These are phyloP conservation scores for Lordiphosa andalusiaca DNA, from an alignment of 2,888 invertebrate species.

Conservation along the genomic window DNA sequence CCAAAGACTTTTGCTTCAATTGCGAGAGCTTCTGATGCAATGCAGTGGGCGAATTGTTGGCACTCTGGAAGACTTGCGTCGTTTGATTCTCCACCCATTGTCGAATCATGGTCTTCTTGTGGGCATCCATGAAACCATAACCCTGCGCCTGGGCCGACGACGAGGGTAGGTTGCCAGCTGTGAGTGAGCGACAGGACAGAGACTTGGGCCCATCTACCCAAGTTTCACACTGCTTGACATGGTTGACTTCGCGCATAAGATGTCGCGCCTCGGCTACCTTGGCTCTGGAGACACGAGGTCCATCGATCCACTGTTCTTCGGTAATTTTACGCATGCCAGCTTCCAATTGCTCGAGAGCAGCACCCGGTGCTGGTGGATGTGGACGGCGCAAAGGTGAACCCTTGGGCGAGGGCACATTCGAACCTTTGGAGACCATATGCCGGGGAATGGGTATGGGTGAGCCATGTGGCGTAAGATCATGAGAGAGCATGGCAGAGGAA, in stretches of 20 bases:
- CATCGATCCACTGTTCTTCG: conserved; percentile 98
- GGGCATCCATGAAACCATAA: conserved; percentile 95
- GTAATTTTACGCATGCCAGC: conserved; percentile 82
- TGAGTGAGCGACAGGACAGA: conserved; percentile 80
- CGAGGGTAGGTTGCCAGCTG: conserved; percentile 76
- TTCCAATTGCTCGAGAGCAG: conserved; percentile 62
- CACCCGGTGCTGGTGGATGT: conserved; percentile 59
- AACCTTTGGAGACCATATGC: conserved; percentile 77
- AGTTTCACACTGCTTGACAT: conserved; percentile 91
- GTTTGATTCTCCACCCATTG: conserved; percentile 97
- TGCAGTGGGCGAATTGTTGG: conserved; percentile 82
- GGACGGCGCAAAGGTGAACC: conserved; percentile 81
- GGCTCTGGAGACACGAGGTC: conserved; percentile 92
- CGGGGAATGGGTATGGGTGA: conserved; percentile 55
- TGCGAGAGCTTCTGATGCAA: conserved; percentile 82
- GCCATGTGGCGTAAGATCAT: conserved; percentile 46
- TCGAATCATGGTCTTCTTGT: conserved; percentile 95
- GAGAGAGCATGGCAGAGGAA: conserved; percentile 34
- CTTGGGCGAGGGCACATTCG: conserved; percentile 82
- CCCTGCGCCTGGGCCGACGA: conserved; percentile 80
- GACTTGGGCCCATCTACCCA: conserved; percentile 98
- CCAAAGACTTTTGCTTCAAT: conserved; percentile 82
- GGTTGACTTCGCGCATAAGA: conserved; percentile 87
- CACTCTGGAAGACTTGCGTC: conserved; percentile 86
- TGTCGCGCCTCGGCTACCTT: conserved; percentile 91